Base-by-base conservation (phyloP, 1,140 invertebrate species). In the Brachionus koreanus region DNA sequence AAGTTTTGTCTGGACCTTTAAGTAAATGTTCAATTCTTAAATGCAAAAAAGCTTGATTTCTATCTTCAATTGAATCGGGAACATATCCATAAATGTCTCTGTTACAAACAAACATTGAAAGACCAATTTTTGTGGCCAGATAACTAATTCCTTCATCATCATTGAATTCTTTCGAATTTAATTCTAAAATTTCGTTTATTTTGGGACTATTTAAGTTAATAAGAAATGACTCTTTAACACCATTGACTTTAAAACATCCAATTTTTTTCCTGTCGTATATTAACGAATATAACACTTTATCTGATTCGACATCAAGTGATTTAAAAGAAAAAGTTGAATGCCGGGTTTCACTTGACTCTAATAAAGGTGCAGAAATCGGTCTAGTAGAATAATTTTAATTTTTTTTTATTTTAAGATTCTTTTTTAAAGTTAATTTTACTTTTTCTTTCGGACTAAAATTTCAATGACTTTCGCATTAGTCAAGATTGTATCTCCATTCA, bases 11-110 rank as follows among this genome's bases (percentile, higher is more conserved):
- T 1, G 65, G 82, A 25, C 82, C 82, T 63, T 69, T 72, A 16
- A 82, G 16, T 23, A 67, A 65, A 74, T 82, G 82, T 10, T 82
- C 82, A 25, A 82, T 49, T 74, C 29, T 49, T 29, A 82, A 39
- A 52, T 82, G 82, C 10, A 37, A 10, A 75, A 72, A 82, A 42
- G 23, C n/a, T 19, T 72, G 42, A 13, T 35, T 16, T 29, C 49
- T 39, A 74, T 37, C 23, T 49, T 37, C 37, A 3, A n/a, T 67
- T 25, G 9, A 52, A 43, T 75, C 69, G 0, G 79, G 79, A 2
- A 82, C 23, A 42, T 82, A 82, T 29, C 82, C 82, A 43, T 37
- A 82, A 7, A 46, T 7, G 19, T 82, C 65, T 49, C 82, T 23
- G 49, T 82, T 82, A 37, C 82, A 82, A 23, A 82, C 29, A 81